These are phyloP conservation scores for Dasysyrphus albostriatus DNA, from an alignment of 2,888 invertebrate genomes.

Conservation along the genomic window DNA sequence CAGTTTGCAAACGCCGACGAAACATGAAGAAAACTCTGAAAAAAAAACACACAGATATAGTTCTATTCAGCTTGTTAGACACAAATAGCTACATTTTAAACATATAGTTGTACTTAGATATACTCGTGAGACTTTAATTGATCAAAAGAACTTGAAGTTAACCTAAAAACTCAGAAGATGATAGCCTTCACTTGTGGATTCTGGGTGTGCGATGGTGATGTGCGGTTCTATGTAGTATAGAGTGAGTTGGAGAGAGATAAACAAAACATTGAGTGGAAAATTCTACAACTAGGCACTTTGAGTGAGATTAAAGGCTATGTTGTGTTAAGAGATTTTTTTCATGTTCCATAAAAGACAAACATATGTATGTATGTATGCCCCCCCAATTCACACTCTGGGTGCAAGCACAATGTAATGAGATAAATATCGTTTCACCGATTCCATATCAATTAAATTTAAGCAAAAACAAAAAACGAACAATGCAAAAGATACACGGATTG, in stretches of 20 bases:
- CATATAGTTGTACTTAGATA: not conserved
- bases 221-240: not conserved
- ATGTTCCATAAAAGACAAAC: conserved; percentile 18
- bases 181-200: conserved; percentile 68
- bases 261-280: conserved; percentile 8
- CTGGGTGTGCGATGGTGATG: conserved; percentile 33
- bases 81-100: not conserved
- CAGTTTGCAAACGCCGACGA: conserved; percentile 90
- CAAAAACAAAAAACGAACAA: not conserved
- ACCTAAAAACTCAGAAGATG: conserved; percentile 63
- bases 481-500: conserved; percentile 6
- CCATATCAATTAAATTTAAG: conserved; percentile 51
- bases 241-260: conserved; percentile 16
- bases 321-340: not conserved
- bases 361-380: too few relatives aligned
- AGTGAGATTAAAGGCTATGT: conserved; percentile 43
- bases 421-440: conserved; percentile 56
- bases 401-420: conserved; percentile 40
- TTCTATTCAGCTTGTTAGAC: not conserved
- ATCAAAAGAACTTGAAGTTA: conserved; percentile 70
- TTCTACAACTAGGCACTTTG: not conserved
- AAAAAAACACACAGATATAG: conserved; percentile 38
- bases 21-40: conserved; percentile 86
- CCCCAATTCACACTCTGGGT: conserved; percentile 5
- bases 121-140: conserved; percentile 69